A percentile compares a stretch with the other conserved stretches of the same genome.
Evolutionary conservation across 2,113 vertebrate species (phyloP).

Genomic region (Tragulus kanchil): DNA sequence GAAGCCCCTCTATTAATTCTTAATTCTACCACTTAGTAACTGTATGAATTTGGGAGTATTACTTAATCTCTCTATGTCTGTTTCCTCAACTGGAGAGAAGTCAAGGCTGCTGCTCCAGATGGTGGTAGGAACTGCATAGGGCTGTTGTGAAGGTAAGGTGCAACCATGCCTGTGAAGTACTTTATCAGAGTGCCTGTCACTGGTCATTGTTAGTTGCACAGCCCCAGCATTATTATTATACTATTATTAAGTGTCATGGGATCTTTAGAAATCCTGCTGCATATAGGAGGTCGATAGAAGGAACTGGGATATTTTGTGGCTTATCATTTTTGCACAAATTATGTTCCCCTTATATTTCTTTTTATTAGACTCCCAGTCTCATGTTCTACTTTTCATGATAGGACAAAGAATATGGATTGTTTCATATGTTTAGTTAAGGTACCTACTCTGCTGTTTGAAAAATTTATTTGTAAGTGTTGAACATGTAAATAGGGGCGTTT

Average conservation of each 20-base stretch:
- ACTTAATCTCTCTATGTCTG: not conserved
- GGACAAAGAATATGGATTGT: slow-evolving; percentile 43
- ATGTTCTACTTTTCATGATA: slow-evolving; percentile 42
- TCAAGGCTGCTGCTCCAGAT: fast-evolving
- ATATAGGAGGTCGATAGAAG: not conserved
- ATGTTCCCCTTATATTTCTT: not conserved
- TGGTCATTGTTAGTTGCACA: not conserved
- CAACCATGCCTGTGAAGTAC: not conserved
- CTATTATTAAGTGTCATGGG: not conserved
- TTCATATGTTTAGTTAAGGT: slow-evolving; percentile 58
- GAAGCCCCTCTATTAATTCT: not conserved
- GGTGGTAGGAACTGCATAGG: not conserved
- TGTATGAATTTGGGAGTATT: not conserved
- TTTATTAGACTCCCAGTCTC: not conserved
- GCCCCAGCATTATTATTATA: not conserved
- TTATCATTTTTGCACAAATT: not conserved
- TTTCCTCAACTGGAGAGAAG: not conserved
- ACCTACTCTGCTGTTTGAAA: slow-evolving; percentile 62
- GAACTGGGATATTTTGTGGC: not conserved
- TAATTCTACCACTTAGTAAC: not conserved
- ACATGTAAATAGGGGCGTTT: slow-evolving; percentile 67
- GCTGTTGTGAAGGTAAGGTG: no score
- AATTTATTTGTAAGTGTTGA: slow-evolving; percentile 61
- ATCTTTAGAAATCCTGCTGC: not conserved
- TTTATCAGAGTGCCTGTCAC: not conserved